These are phyloP conservation scores for Huso huso DNA, from an alignment of 2,797 vertebrate species.

Conservation along the genomic window DNA sequence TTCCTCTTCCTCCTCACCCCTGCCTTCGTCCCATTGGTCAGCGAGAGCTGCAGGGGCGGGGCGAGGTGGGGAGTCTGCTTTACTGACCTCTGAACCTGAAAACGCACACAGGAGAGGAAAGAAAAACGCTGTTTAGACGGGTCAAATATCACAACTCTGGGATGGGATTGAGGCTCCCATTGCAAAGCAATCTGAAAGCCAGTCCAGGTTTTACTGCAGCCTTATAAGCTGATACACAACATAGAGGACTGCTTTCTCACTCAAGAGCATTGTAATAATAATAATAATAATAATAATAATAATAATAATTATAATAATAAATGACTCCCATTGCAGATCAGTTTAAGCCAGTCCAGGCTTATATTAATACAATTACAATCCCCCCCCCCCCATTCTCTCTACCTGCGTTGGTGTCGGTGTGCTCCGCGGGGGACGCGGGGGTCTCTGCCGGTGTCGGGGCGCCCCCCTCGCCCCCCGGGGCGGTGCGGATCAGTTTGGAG, in stretches of 20 bases:
- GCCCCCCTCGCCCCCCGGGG: slow-evolving; percentile 51
- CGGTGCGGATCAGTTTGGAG: slow-evolving; percentile 80
- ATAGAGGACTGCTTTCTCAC: too few relatives aligned
- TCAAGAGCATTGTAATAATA: too few relatives aligned
- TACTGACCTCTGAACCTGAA: slow-evolving; percentile 33
- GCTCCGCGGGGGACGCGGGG: slow-evolving; percentile 11
- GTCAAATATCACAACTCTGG: neutral
- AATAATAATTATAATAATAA: too few relatives aligned
- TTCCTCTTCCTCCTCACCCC: slow-evolving; percentile 36
- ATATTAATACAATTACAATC: too few relatives aligned
- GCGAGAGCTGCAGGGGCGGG: slow-evolving; percentile 22
- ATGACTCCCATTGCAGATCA: too few relatives aligned
- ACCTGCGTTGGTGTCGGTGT: neutral
- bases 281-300: too few relatives aligned
- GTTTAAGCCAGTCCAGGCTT: too few relatives aligned
- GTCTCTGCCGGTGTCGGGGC: slow-evolving; percentile 29
- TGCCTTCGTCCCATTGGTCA: slow-evolving; percentile 44
- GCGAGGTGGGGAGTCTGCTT: slow-evolving; percentile 19
- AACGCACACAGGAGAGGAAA: slow-evolving; percentile 5
- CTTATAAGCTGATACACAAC: too few relatives aligned
- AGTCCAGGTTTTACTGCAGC: too few relatives aligned
- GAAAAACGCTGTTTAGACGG: neutral
- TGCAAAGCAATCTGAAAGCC: too few relatives aligned
- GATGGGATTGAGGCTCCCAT: neutral
- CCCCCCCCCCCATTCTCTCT: neutral